Base-by-base conservation (phyloP, 2,113 vertebrate species). In the Donacobius atricapilla region DNA sequence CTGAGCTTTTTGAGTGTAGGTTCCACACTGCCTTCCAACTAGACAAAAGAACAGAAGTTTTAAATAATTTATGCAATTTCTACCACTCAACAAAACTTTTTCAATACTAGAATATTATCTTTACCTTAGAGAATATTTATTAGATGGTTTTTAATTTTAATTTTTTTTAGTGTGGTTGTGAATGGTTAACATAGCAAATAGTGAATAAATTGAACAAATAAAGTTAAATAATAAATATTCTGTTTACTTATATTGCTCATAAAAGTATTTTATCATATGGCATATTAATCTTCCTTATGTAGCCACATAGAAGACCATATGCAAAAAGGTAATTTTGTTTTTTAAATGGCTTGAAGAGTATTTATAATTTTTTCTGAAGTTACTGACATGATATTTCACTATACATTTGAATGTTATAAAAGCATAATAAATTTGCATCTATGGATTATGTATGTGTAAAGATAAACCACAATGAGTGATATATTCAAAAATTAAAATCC, bases 401-500 rank as follows among this genome's bases (percentile, higher is more conserved):
- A 20, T 17, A 11, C 33, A 56, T 89, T 94, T 57, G 80, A 96
- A 96, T 83, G 56, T 92, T 96, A 40, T 92, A 92, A 93, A 87
- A 76, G 40, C 90, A 71, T 89, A 37, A 93, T 87, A 97, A 92
- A 95, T 94, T 85, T 93, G 72, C 65, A 54, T 81, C 85, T 33
- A 22, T 58, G 28, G 40, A 33, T 30, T 54, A 7, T 31, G 19
- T 13, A 53, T 48, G 42, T 27, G 11, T 96, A 94, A 88, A 68
- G 47, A 56, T 77, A 81, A 73, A 30, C 17, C 13, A 72, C 63
- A 86, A 61, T 95, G 86, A 97, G 71, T 93, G 72, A 63, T 66
- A 89, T 88, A 91, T 97, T 97, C 95, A 69, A 96, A 92, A 86
- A 94, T 58, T 89, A 85, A 92, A 94, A 94, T 90, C 92, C 35